Conservation (phyloP, 1,140 invertebrate species). For the Dolichoris vasculosae region DNA sequence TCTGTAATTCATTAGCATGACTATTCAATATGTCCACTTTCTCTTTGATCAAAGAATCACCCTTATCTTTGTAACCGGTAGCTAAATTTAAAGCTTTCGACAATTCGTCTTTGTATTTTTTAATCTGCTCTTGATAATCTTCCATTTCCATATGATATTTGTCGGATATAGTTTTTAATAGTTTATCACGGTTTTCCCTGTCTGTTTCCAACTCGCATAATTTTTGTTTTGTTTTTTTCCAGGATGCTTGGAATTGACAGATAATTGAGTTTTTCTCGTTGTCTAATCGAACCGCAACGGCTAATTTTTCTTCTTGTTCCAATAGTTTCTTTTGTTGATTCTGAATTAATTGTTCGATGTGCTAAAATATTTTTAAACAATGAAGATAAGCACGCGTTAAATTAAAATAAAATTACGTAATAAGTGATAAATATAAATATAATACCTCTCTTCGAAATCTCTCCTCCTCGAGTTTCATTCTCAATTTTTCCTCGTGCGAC, state of each 20-base stretch:
- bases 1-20: slow-evolving; percentile 70
- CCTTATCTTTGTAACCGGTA: slow-evolving; percentile 81
- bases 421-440: slow-evolving; percentile 47
- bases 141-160: slow-evolving; percentile 66
- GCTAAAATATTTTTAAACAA: slow-evolving; percentile 72
- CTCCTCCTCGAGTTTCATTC: slow-evolving; percentile 83
- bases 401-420: slow-evolving; percentile 19
- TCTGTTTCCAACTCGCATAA: slow-evolving; percentile 71
- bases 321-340: slow-evolving; percentile 82
- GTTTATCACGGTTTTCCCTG: slow-evolving; percentile 63
- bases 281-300: slow-evolving; percentile 85
- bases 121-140: slow-evolving; percentile 74
- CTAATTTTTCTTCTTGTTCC: slow-evolving; percentile 85
- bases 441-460: slow-evolving; percentile 81
- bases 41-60: slow-evolving; percentile 74
- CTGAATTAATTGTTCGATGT: slow-evolving; percentile 85
- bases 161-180: slow-evolving; percentile 64
- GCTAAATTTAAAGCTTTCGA: slow-evolving; percentile 80
- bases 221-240: slow-evolving; percentile 72
- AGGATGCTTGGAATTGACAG: slow-evolving; percentile 77
- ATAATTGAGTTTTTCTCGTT: slow-evolving; percentile 83
- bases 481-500: slow-evolving; percentile 68
- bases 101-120: slow-evolving; percentile 79
- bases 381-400: background rate
- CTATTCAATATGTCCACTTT: slow-evolving; percentile 70